phyloP scores from a whole-genome alignment of 2,888 invertebrate genomes.

The Drosophila falleni region DNA sequence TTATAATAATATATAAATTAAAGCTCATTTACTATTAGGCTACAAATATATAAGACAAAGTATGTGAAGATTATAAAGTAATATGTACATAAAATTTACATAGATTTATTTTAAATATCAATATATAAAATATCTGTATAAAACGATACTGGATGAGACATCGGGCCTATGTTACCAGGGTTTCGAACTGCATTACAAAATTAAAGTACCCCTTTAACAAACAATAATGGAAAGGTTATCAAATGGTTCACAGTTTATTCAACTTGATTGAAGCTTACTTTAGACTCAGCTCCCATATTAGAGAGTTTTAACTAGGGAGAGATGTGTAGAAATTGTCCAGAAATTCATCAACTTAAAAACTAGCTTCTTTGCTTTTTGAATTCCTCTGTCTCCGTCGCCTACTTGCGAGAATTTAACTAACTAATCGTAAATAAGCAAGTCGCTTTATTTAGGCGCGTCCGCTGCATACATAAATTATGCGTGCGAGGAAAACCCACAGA shows the following conservation, averaged over 20 bases:
- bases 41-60: not conserved
- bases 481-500: conserved; percentile 53
- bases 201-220: not conserved
- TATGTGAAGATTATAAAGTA: too few relatives aligned
- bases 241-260: conserved; percentile 60
- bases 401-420: not conserved
- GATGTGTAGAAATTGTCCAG: not conserved
- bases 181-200: conserved; percentile 7
- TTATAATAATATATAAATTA: too few relatives aligned
- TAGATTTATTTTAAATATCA: not conserved
- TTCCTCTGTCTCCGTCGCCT: not conserved
- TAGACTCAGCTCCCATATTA: not conserved
- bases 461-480: conserved; percentile 45
- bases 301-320: not conserved
- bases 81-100: too few relatives aligned
- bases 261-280: conserved; percentile 46
- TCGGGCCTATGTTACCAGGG: too few relatives aligned
- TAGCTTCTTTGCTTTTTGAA: not conserved
- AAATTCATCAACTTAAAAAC: not conserved
- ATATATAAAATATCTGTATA: too few relatives aligned
- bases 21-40: not conserved
- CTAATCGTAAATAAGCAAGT: not conserved
- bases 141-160: too few relatives aligned
- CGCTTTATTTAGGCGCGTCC: conserved; percentile 21
- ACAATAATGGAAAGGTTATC: not conserved